Percentiles rank a stretch among this genome's conserved stretches.
Conservation (phyloP, 2,888 invertebrate genomes). For the Trichogramma dendrolimi region DNA sequence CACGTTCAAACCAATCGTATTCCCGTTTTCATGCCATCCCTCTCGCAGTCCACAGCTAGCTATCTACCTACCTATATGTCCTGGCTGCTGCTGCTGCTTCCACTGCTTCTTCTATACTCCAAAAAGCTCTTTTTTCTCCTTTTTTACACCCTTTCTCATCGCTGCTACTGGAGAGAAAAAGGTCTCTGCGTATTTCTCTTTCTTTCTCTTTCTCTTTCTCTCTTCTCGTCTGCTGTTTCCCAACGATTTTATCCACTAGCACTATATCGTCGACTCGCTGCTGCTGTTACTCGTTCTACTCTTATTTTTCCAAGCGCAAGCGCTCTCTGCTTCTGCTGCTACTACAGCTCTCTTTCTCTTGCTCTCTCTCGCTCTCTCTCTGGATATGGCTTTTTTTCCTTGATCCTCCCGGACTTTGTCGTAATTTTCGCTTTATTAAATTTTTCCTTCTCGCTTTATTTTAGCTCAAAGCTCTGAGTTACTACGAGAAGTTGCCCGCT, state of each 20-base stretch:
- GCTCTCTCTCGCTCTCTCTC: constrained; percentile 18
- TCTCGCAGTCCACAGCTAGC: constrained; percentile 7
- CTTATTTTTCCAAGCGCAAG: constrained; percentile 7
- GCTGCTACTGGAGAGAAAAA: background rate
- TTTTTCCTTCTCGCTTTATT: constrained; percentile 10
- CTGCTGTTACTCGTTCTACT: background rate
- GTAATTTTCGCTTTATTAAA: constrained; percentile 26
- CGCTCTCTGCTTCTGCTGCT: constrained; percentile 14
- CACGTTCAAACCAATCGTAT: constrained; percentile 52
- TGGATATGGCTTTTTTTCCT: constrained; percentile 4
- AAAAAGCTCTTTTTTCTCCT: background rate
- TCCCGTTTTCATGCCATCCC: constrained; percentile 51
- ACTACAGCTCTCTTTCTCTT: constrained; percentile 12
- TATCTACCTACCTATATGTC: constrained; percentile 22
- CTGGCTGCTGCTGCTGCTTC: constrained; percentile 23
- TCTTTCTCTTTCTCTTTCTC: constrained; percentile 6
- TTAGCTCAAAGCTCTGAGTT: background rate
- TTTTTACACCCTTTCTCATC: background rate
- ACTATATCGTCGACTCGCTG: background rate
- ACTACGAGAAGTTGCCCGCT: no score
- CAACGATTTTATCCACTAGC: constrained; percentile 2
- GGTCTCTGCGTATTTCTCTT: background rate
- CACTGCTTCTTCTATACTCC: background rate
- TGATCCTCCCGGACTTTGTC: constrained; percentile 8
- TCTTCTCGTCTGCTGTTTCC: constrained; percentile 7